These are phyloP conservation scores for Chondrilla cf. caribensis DNA, from an alignment of 37 sponge, comb jelly and placozoan genomes.

Conservation along the genomic window DNA sequence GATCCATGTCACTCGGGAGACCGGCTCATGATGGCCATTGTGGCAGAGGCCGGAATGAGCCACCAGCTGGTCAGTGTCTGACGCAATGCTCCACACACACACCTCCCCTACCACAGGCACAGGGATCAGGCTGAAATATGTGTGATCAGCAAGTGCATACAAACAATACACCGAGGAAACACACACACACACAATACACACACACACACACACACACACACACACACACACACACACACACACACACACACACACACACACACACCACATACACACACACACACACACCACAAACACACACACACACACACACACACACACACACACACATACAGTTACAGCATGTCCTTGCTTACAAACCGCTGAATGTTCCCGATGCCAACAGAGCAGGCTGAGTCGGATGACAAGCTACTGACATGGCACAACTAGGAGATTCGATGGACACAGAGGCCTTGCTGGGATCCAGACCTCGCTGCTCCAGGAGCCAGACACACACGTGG, in stretches of 20 bases:
- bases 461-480: conserved; percentile 59
- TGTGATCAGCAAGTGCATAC: too few relatives aligned
- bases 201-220: too few relatives aligned
- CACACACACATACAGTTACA: not conserved
- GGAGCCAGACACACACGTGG: conserved; percentile 79
- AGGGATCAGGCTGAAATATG: too few relatives aligned
- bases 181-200: too few relatives aligned
- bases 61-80: conserved; percentile 58
- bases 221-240: not conserved
- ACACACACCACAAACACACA: not conserved
- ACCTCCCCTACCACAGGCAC: conserved; percentile 52
- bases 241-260: too few relatives aligned
- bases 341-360: not conserved
- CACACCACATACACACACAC: too few relatives aligned
- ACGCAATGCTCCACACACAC: conserved; percentile 61
- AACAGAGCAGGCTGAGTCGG: conserved; percentile 66
- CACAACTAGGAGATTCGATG: conserved; percentile 60
- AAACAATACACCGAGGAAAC: too few relatives aligned
- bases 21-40: conserved; percentile 76
- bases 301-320: not conserved
- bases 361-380: conserved; percentile 83
- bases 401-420: conserved; percentile 77
- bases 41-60: conserved; percentile 57
- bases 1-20: conserved; percentile 48
- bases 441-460: conserved; percentile 61